Evolutionary conservation across 2,888 invertebrate genomes (phyloP).

Genomic region (Microchrysa polita): DNA sequence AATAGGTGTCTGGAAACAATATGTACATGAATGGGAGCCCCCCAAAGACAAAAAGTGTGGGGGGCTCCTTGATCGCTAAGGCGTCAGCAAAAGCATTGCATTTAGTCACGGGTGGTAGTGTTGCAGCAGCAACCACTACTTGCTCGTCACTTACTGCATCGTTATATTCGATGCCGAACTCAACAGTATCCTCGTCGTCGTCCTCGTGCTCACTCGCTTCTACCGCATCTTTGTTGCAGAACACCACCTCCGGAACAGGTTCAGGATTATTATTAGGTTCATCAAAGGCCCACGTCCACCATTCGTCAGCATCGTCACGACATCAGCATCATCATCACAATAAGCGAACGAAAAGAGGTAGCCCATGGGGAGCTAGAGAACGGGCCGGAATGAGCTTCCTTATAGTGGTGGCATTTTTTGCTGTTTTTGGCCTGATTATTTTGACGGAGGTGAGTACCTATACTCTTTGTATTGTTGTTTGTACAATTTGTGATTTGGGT

Average conservation of each 20-base stretch:
- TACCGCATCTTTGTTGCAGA: conserved; percentile 31
- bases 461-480: too few species aligned
- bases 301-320: not conserved
- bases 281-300: conserved; percentile 1
- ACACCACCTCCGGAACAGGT: conserved; percentile 14
- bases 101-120: conserved; percentile 2
- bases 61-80: conserved; percentile 58
- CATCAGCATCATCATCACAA: conserved; percentile 53
- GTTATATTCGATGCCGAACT: conserved; percentile 47
- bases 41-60: conserved; percentile 58
- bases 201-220: conserved; percentile 47
- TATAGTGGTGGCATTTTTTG: conserved; percentile 90
- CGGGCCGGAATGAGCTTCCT: conserved; percentile 89
- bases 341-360: conserved; percentile 61
- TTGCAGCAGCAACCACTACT: conserved; percentile 32
- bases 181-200: conserved; percentile 47
- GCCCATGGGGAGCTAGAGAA: conserved; percentile 69
- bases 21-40: conserved; percentile 62
- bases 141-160: conserved; percentile 31
- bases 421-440: conserved; percentile 86
- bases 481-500: too few species aligned
- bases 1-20: conserved; percentile 1
- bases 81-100: conserved; percentile 37
- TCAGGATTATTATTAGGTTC: conserved; percentile 11
- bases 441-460: conserved; percentile 81